Percentiles rank a stretch among this genome's conserved stretches.
phyloP scores from a whole-genome alignment of 37 sponge, comb jelly and placozoan species.

The Theonella swinhoei region DNA sequence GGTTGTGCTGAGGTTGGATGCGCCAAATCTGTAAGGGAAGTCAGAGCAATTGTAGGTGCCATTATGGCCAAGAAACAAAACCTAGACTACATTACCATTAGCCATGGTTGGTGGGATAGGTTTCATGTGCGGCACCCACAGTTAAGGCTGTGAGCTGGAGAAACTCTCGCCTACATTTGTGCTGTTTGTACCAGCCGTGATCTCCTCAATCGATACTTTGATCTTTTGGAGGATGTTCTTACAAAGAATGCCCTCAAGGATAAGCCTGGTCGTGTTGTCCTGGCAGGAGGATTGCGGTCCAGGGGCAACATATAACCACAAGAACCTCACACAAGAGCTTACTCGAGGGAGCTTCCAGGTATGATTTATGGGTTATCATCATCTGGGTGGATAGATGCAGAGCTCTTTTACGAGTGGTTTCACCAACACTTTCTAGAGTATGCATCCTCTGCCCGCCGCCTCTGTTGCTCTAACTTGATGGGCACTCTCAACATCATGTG shows the following conservation, averaged over 20 bases:
- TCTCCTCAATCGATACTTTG: conserved; percentile 30
- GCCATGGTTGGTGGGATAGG: conserved; percentile 52
- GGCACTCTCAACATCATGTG: too few species aligned
- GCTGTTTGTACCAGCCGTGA: conserved; percentile 18
- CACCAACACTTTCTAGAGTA: conserved; percentile 29
- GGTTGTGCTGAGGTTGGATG: conserved; percentile 52
- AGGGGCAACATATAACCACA: conserved; percentile 20
- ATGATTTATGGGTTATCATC: conserved; percentile 48
- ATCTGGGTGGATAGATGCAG: conserved; percentile 37
- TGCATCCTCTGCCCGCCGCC: conserved; percentile 12
- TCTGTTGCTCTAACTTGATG: too few species aligned
- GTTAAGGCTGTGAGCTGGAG: conserved; percentile 12
- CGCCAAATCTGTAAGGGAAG: conserved; percentile 41
- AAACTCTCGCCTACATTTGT: conserved; percentile 10
- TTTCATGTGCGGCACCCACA: conserved; percentile 35
- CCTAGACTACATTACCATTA: not conserved
- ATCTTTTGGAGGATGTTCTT: conserved; percentile 31
- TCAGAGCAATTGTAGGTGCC: conserved; percentile 20
- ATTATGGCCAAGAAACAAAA: conserved; percentile 24
- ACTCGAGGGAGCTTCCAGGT: conserved; percentile 40
- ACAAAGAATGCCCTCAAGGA: conserved; percentile 14
- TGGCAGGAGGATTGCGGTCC: conserved; percentile 14
- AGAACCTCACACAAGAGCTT: not conserved
- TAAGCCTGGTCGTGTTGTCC: conserved; percentile 26
- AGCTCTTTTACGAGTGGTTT: conserved; percentile 39